A percentile compares a stretch with the other conserved stretches of the same genome.
Conservation (phyloP, 1,140 invertebrate genomes). For the Riptortus pedestris region DNA sequence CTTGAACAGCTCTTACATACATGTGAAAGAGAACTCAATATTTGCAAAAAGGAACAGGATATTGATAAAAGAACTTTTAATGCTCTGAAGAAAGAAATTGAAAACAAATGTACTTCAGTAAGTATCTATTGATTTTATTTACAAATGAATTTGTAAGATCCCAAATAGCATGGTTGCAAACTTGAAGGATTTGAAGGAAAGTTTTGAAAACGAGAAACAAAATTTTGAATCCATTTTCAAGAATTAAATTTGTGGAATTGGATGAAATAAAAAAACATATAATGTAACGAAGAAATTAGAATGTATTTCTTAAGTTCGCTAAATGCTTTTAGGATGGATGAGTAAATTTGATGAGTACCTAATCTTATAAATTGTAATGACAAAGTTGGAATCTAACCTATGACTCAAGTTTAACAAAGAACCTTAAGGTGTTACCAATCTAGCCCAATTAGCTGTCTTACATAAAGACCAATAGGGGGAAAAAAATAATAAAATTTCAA, state of each 20-base stretch:
- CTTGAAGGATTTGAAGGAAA: neutral
- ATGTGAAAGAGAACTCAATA: conserved; percentile 23
- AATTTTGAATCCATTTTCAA: neutral
- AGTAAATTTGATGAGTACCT: too few species aligned
- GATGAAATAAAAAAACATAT: too few species aligned
- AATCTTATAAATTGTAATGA: too few species aligned
- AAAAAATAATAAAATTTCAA: too few species aligned
- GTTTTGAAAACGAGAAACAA: neutral
- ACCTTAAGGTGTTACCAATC: too few species aligned
- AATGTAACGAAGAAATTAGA: too few species aligned
- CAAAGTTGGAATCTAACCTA: too few species aligned
- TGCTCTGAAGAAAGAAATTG: conserved; percentile 25
- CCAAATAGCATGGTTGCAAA: neutral
- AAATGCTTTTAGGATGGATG: too few species aligned
- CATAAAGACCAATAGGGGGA: too few species aligned
- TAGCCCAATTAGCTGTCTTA: too few species aligned
- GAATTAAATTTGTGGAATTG: neutral
- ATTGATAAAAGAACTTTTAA: conserved; percentile 21
- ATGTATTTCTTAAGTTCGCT: too few species aligned
- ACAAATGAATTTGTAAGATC: neutral
- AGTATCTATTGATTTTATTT: neutral
- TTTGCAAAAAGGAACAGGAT: conserved; percentile 29
- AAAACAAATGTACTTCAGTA: conserved; percentile 19
- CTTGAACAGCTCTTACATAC: conserved; percentile 20
- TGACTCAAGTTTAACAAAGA: too few species aligned